Evolutionary conservation across 2,113 vertebrate genomes (phyloP).

Genomic region (Oncorhynchus mykiss): DNA sequence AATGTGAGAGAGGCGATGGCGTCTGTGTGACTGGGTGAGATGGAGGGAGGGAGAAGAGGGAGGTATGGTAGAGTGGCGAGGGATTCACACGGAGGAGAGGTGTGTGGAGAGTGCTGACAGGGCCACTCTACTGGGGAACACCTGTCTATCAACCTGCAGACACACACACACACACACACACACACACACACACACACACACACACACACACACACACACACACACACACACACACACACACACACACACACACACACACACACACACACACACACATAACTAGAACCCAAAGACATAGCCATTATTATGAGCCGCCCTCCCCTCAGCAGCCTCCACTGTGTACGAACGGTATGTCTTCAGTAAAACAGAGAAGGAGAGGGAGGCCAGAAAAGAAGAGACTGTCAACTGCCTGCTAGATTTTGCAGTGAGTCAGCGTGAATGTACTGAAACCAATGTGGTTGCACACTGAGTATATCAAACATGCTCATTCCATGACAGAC

Average conservation of each 20-base stretch:
- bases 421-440: no score
- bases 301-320: no score
- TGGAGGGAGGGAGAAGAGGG: conserved; percentile 35
- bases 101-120: conserved; percentile 61
- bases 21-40: conserved; percentile 23
- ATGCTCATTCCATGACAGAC: no score
- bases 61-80: conserved; percentile 12
- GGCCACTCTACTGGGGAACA: conserved; percentile 62
- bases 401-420: no score
- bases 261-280: conserved; percentile 1
- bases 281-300: conserved; percentile 4
- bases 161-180: not conserved
- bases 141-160: conserved; percentile 47
- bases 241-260: not conserved
- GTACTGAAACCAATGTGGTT: no score
- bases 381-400: no score
- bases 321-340: no score
- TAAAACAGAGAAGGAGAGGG: no score
- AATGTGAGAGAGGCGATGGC: conserved; percentile 50
- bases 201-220: no score
- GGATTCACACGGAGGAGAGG: conserved; percentile 49
- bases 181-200: not conserved
- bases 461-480: no score
- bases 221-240: no score
- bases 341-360: not conserved